These are phyloP conservation scores for Xylocopa sonorina DNA, from an alignment of 1,140 invertebrate species.

Conservation along the genomic window DNA sequence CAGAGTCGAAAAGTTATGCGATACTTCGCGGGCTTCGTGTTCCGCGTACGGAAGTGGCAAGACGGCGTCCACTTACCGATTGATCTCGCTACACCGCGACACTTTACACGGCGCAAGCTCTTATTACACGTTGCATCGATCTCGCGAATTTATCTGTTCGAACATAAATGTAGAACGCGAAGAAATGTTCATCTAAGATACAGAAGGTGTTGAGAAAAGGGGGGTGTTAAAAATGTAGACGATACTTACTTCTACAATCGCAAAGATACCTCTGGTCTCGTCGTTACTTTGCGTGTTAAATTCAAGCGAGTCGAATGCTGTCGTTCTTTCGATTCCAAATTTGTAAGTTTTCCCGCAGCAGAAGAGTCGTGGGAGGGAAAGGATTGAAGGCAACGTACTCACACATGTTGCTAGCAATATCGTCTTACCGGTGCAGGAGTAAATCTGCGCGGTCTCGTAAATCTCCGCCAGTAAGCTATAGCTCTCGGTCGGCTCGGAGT, in stretches of 20 bases:
- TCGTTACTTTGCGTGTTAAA: too few species aligned
- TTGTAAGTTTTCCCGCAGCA: too few species aligned
- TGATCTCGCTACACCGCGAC: neutral
- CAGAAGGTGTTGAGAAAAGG: too few species aligned
- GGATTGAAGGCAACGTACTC: too few species aligned
- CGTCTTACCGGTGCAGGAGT: conserved; percentile 77
- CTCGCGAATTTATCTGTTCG: neutral
- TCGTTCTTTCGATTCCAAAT: too few species aligned
- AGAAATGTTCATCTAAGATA: too few species aligned
- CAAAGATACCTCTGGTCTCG: too few species aligned
- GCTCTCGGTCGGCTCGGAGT: conserved; percentile 76
- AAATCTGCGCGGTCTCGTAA: conserved; percentile 79
- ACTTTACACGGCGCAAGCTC: neutral
- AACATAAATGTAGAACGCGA: too few species aligned
- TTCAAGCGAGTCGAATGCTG: too few species aligned
- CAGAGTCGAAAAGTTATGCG: conserved; percentile 59
- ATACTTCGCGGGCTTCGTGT: conserved; percentile 61
- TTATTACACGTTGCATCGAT: neutral
- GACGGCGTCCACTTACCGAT: conserved; percentile 1
- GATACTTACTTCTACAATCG: too few species aligned
- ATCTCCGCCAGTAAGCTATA: conserved; percentile 80
- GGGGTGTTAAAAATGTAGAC: too few species aligned
- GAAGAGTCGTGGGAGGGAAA: too few species aligned
- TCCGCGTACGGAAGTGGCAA: neutral
- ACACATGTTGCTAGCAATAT: neutral